These are phyloP conservation scores for Leucophenga montana DNA, from an alignment of 2,888 invertebrate genomes.

Conservation along the genomic window DNA sequence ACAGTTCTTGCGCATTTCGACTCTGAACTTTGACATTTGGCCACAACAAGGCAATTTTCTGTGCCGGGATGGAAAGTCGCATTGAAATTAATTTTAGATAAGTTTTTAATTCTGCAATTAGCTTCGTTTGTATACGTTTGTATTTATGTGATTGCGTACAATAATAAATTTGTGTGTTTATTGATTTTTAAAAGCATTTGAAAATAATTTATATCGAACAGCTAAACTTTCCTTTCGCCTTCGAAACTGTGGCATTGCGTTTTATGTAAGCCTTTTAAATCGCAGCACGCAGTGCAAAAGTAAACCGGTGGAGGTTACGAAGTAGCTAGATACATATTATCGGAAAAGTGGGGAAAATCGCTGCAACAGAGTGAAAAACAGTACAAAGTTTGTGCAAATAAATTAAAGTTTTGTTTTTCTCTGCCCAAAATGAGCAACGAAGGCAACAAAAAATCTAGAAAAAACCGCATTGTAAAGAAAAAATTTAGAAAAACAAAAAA, in stretches of 20 bases:
- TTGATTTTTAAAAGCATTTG: too few species aligned
- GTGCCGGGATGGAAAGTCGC: too few species aligned
- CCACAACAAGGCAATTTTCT: background rate
- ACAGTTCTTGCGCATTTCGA: background rate
- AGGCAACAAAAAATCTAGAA: background rate
- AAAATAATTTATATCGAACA: too few species aligned
- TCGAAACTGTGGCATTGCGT: background rate
- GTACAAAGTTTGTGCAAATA: constrained; percentile 24
- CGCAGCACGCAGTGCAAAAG: too few species aligned
- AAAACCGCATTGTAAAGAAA: too few species aligned
- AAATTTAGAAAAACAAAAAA: background rate
- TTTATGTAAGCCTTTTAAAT: background rate
- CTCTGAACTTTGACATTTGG: background rate
- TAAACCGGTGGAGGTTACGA: background rate
- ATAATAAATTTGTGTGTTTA: too few species aligned
- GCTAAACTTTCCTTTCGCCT: background rate
- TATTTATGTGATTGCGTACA: too few species aligned
- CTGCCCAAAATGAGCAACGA: background rate
- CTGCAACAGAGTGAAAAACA: background rate
- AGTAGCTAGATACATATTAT: background rate
- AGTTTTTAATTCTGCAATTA: too few species aligned
- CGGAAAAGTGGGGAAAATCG: background rate
- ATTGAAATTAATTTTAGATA: too few species aligned
- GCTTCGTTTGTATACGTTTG: too few species aligned
- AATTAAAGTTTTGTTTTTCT: constrained; percentile 26